Conservation (phyloP, 2,888 invertebrate genomes). For the Tortricodes alternella region DNA sequence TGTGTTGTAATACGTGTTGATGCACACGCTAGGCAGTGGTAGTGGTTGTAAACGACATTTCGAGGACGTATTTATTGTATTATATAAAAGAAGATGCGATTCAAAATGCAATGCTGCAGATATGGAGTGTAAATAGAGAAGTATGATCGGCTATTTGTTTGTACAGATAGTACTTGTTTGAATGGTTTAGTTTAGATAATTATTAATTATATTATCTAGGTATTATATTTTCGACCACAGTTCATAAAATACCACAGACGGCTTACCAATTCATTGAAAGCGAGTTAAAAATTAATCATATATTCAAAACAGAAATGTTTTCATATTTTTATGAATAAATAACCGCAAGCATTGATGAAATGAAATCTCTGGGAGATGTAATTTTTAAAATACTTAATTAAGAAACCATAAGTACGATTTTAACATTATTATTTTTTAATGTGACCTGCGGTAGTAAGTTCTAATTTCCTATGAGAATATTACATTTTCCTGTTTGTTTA, state of each 20-base stretch:
- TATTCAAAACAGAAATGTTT: too few relatives aligned
- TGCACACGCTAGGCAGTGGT: too few relatives aligned
- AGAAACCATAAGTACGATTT: too few relatives aligned
- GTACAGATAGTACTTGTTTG: constrained; percentile 24
- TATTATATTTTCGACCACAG: constrained; percentile 11
- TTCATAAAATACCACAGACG: background rate
- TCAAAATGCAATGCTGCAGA: background rate
- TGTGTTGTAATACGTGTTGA: background rate
- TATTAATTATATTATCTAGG: constrained; percentile 13
- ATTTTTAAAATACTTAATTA: too few relatives aligned
- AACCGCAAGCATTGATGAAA: too few relatives aligned
- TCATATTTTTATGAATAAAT: too few relatives aligned
- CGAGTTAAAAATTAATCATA: background rate
- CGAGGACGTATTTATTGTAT: background rate
- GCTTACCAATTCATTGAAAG: background rate
- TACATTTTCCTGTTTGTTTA: too few relatives aligned
- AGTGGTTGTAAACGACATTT: background rate
- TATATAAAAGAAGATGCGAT: constrained; percentile 5
- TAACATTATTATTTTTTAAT: too few relatives aligned
- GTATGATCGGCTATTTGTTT: constrained; percentile 19
- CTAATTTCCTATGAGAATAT: too few relatives aligned
- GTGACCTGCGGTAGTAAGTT: too few relatives aligned
- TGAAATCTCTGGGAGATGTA: too few relatives aligned
- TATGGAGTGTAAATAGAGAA: constrained; percentile 13
- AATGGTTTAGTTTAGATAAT: constrained; percentile 7